Base-by-base conservation (phyloP, 1,140 invertebrate genomes). In the Hestina assimilis region DNA sequence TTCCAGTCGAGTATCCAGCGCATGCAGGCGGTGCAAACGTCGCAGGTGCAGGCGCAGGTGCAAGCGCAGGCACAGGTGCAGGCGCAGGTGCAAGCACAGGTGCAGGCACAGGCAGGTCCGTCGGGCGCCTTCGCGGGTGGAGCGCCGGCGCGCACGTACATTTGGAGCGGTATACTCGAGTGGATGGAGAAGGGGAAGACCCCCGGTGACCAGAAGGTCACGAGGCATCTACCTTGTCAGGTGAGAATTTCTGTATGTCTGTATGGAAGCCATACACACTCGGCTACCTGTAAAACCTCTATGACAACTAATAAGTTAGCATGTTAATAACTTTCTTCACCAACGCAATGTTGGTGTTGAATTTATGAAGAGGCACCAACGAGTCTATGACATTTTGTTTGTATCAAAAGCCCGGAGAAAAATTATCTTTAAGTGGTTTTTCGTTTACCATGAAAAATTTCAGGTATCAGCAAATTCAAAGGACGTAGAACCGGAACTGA, bases 151-250 rank as follows among this genome's bases (percentile, higher is more conserved):
- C 89, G 94, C 29, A 92, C 91, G 15, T 93, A 91, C 31, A 96
- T 97, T 72, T 97, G 96, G 96, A 92, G 92, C 66, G 97, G 97
- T 6, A 87, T 95, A 0, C 81, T 98, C 1, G 96, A 98, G 84
- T 98, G 96, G 95, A 93, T 96, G 63, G 97, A 98, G 72, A 98
- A 97, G 78, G 90, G 91, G 24, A 94, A 94, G 66, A 92, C 91
- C 72, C 90, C 92, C 3, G 89, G 90, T 1, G 93, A 94, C 71
- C 91, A 91, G 66, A 97, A 97, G 85, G 92, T 95, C 51, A 94
- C 94, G 1, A 92, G 95, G 65, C 93, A 94, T 59, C 92, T 98
- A n/a, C 94, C 94, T 0, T 98, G 96, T 84, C 94, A 95, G 64
- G 95, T 98, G 93, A 96, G 83, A n/a, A 33, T 7, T 24, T 24